Conservation (phyloP, 1,140 invertebrate genomes). For the Drosophila lini region DNA sequence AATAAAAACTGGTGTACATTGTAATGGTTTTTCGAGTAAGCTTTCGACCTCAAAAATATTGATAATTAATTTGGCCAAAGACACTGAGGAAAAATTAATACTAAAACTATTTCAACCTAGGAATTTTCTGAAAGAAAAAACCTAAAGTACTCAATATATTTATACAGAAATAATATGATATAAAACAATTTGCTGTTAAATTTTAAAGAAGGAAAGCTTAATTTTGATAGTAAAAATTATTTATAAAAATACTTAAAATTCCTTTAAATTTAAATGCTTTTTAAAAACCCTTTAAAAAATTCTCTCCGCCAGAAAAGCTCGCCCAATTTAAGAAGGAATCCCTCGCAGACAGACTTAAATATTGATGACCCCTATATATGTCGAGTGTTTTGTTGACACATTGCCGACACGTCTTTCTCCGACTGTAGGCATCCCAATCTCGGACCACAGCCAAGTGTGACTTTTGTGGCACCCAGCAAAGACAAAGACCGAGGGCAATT, state of each 20-base stretch:
- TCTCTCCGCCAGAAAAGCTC: neutral
- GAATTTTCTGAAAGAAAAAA: neutral
- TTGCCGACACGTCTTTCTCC: slow-evolving; percentile 34
- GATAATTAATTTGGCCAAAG: slow-evolving; percentile 68
- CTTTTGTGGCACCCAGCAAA: slow-evolving; percentile 74
- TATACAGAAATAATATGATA: neutral
- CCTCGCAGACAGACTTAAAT: neutral
- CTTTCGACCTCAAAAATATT: slow-evolving; percentile 50
- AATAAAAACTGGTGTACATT: slow-evolving; percentile 76
- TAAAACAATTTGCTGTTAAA: no score
- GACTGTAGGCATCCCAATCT: slow-evolving; percentile 35
- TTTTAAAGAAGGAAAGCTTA: no score
- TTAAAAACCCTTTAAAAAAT: neutral
- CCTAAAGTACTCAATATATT: no score
- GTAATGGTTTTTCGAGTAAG: slow-evolving; percentile 59
- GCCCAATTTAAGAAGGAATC: neutral
- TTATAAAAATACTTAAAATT: neutral
- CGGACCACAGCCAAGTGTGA: slow-evolving; percentile 62
- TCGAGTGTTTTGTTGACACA: slow-evolving; percentile 42
- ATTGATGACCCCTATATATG: slow-evolving; percentile 34
- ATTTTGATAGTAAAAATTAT: neutral
- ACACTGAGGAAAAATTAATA: slow-evolving; percentile 44
- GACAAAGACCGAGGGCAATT: slow-evolving; percentile 73
- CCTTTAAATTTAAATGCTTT: neutral
- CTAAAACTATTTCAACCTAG: neutral